Evolutionary conservation across 2,797 vertebrate genomes (phyloP), one percentile per base, ranked within the genome.

Genomic region (Chloroceryle amazona): DNA sequence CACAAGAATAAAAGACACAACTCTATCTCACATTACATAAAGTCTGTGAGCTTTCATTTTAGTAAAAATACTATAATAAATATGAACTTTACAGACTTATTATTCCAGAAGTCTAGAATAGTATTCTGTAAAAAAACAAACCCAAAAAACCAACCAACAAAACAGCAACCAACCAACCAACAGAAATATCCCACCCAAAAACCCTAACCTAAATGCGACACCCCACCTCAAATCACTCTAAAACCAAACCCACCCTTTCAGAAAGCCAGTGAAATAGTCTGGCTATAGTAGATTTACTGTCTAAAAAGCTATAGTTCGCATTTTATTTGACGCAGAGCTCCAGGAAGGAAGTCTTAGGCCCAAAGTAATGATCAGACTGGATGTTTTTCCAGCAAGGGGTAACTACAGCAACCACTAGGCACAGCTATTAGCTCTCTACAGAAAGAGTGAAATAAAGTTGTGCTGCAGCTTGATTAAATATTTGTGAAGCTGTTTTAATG

Each of bases 381-480:
- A n/a, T 89, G 44, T 11, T 79, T 75, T 82, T 94, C 60, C 85
- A 81, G 88, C 57, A 63, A 73, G 41, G 58, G 39, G 94, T 97
- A 96, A 94, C 75, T 91, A 83, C 55, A 89, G 94, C 89, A 97
- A 96, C 96, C 62, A 66, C 2, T 11, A 55, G 85, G 72, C 74
- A 70, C 8, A 10, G 76, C 57, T 55, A 71, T 67, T 78, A 96
- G 70, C 84, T 85, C 67, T 58, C 89, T 79, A 46, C 13, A 51
- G 49, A 92, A 95, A 75, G 75, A 89, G 52, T 72, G 90, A 84
- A 73, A 72, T 60, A 75, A 89, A 92, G 86, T 86, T 13, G 3
- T 80, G 74, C 82, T 96, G 49, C 70, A 44, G n/a, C 83, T 97
- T 97, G 97, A 96, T 97, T 97, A 97, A 98, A 98, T 98, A 98